These are phyloP conservation scores for Hyles vespertilio DNA, from an alignment of 1,140 invertebrate species.

Conservation along the genomic window DNA sequence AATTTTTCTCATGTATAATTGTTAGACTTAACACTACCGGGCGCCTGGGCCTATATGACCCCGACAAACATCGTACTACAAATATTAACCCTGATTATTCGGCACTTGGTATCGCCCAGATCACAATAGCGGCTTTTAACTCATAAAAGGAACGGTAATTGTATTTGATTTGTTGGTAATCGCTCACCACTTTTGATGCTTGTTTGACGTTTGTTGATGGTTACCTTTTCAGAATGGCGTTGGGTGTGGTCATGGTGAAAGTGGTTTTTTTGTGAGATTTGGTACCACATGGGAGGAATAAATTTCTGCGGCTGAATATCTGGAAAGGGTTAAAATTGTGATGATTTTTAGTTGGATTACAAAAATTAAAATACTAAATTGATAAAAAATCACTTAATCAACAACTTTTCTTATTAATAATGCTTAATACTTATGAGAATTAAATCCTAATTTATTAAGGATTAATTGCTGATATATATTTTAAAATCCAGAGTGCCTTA, in stretches of 20 bases:
- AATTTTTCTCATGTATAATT: constrained; percentile 54
- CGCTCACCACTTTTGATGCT: constrained; percentile 46
- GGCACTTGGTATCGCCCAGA: constrained; percentile 21
- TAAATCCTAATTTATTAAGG: too few relatives aligned
- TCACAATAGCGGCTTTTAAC: constrained; percentile 62
- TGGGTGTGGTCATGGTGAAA: background rate
- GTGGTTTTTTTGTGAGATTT: too few relatives aligned
- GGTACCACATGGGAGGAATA: too few relatives aligned
- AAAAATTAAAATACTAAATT: too few relatives aligned
- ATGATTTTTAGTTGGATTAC: too few relatives aligned
- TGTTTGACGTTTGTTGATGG: constrained; percentile 37
- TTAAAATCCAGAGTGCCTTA: too few relatives aligned
- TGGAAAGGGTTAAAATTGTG: too few relatives aligned
- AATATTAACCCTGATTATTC: constrained; percentile 64
- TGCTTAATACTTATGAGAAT: too few relatives aligned
- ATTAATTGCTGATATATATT: too few relatives aligned
- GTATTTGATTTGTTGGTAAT: constrained; percentile 54
- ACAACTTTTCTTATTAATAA: too few relatives aligned
- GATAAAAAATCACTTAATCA: too few relatives aligned
- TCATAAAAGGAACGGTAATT: constrained; percentile 65
- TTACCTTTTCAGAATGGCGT: constrained; percentile 13
- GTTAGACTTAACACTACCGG: constrained; percentile 47
- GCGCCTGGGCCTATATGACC: constrained; percentile 49
- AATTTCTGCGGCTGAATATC: too few relatives aligned
- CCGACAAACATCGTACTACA: constrained; percentile 55